Base-by-base conservation (phyloP, 37 sponge, comb jelly and placozoan species). In the Trichoplax adhaerens region DNA sequence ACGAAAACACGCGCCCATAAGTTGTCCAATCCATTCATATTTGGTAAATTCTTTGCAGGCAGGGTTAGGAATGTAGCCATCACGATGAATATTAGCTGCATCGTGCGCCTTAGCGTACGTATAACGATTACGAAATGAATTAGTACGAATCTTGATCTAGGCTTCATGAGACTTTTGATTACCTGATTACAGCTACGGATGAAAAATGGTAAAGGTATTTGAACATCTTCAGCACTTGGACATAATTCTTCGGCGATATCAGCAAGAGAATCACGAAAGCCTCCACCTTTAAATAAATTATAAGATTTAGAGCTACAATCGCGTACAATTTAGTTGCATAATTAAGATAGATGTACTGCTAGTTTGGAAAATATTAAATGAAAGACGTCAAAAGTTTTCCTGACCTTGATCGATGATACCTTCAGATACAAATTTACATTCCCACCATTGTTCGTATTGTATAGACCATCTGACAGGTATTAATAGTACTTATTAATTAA, bases 191-290 rank as follows among this genome's bases (percentile, higher is more conserved):
- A 84, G n/a, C 83, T 85, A 55, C 85, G 84, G 50, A 88, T 72
- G 77, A 93, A 93, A 50, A 88, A 78, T 1, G 89, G 85, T 1
- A 93, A 80, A 58, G 86, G 74, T 4, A 86, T 77, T 48, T 70
- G 70, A 48, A 75, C 60, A 53, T 83, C 77, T 2, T 70, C 65
- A 29, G 70, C 65, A 56, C 79, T 75, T 1, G 94, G 94, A 67
- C 90, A 88, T 6, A 93, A 80, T 77, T 93, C 94, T 54, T 93
- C 94, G 4, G 89, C 84, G 29, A 93, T 70, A 48, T 93, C 86
- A 2, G 84, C 59, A 5, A 93, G 62, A n/a, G 89, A 68, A 60
- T 93, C 94, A 60, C 94, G 67, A 68, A 93, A 93, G 0, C 86
- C 94, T 57, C 94, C 94, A 12, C 62, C 62, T n/a, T 12, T 12